Base-by-base conservation (phyloP, 1,140 invertebrate species). In the Rhopalosiphum padi region DNA sequence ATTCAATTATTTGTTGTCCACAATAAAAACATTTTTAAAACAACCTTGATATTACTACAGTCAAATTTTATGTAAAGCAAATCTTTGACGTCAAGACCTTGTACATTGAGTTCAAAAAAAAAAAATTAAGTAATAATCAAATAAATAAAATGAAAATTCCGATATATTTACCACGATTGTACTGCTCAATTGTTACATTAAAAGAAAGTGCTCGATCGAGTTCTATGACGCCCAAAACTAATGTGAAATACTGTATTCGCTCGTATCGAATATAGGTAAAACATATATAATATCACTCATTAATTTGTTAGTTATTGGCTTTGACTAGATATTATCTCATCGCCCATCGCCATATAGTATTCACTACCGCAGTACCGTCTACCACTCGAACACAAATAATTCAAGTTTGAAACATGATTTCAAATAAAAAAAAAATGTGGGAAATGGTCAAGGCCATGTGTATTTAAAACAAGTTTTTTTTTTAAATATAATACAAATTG, bases 391-490 rank as follows among this genome's bases (percentile, higher is more conserved):
- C 9, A 41, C 35, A 37, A 83, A 83, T 41, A 83, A 23, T 83
- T 83, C 37, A 37, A 83, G 82, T 37, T 83, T 23, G 21, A 83
- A 37, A 35, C 37, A 2, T 22, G 82, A 23, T 37, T 41, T 41
- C 22, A 35, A 83, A 83, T 4, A 60, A 60, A 60, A 68, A 68
- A 68, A 68, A 68, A 77, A 77, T 77, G 60, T 77, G 15, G 18
- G 60, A n/a, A 77, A 77, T 37, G 6, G 37, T 83, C 82, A 83
- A 83, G 82, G 82, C 23, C 82, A 37, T 21, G 18, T 41, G 22
- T 83, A 37, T 35, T 37, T 35, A 41, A 83, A 83, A 83, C 82
- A 37, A 83, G 82, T 83, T 83, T 83, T 83, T 83, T 83, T 82
- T 83, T 82, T 82, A 35, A 82, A 37, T 2, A 41, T 35, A 77